Evolutionary conservation across 2,113 vertebrate species (phyloP).

Genomic region (Megaptera novaeangliae): DNA sequence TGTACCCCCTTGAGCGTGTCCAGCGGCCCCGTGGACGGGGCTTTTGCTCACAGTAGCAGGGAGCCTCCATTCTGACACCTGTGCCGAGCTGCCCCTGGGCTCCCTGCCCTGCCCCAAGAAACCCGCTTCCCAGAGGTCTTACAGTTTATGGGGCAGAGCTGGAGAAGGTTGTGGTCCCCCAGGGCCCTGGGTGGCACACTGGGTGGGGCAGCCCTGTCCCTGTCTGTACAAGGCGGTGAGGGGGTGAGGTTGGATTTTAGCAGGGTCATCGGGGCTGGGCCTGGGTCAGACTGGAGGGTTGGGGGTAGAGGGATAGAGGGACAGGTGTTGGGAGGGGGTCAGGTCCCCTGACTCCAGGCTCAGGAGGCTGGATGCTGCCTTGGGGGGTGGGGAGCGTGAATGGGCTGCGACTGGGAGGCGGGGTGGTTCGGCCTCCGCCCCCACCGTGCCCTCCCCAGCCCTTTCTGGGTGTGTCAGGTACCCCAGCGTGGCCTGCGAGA

Average conservation of each 20-base stretch:
- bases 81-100: background rate
- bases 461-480: constrained; percentile 65
- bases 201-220: background rate
- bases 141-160: background rate
- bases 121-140: background rate
- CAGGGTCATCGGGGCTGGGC: background rate
- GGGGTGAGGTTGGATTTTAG: background rate
- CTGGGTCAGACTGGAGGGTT: background rate
- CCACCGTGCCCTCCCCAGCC: too few species aligned
- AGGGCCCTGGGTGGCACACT: background rate
- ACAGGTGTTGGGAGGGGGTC: background rate
- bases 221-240: background rate
- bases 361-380: background rate
- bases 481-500: constrained; percentile 82
- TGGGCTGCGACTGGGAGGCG: too few species aligned
- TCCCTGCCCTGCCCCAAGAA: background rate
- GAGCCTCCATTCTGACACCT: background rate
- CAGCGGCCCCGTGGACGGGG: background rate
- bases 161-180: background rate
- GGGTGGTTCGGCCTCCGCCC: rapidly evolving
- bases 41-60: background rate
- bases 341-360: background rate
- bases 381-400: background rate
- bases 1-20: background rate
- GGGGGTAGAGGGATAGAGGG: background rate